Conservation (phyloP, 2,888 invertebrate genomes). For the Polia nebulosa region DNA sequence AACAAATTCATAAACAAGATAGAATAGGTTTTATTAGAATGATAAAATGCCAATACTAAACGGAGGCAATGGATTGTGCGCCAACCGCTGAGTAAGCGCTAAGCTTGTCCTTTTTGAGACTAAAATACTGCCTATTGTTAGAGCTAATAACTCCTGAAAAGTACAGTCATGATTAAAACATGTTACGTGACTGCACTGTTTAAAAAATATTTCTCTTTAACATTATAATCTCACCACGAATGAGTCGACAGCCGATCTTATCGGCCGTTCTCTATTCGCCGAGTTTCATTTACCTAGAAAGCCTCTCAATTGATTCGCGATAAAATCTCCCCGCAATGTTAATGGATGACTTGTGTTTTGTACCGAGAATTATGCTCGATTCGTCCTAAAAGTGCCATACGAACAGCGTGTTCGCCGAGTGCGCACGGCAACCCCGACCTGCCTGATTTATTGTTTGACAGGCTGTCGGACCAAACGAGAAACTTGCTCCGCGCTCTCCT, state of each 20-base stretch:
- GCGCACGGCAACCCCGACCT: constrained; percentile 63
- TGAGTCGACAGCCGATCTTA: constrained; percentile 69
- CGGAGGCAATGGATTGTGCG: constrained; percentile 6
- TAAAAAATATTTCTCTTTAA: constrained; percentile 54
- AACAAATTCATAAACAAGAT: constrained; percentile 36
- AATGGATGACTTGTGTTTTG: constrained; percentile 66
- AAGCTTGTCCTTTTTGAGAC: constrained; percentile 51
- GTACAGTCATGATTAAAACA: constrained; percentile 39
- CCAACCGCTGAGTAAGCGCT: constrained; percentile 7
- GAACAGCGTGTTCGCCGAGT: constrained; percentile 27
- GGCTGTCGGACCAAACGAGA: constrained; percentile 69
- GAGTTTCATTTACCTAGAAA: constrained; percentile 66
- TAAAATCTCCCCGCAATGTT: constrained; percentile 64
- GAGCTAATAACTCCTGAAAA: constrained; percentile 42
- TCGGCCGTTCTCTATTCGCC: constrained; percentile 56
- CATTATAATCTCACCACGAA: constrained; percentile 61
- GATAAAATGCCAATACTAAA: constrained; percentile 8
- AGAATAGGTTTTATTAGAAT: background rate
- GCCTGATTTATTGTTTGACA: constrained; percentile 74
- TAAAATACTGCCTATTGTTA: constrained; percentile 62
- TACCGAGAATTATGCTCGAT: constrained; percentile 69
- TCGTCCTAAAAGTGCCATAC: constrained; percentile 72
- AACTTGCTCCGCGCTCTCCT: constrained; percentile 74
- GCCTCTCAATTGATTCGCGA: constrained; percentile 66
- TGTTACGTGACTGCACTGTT: constrained; percentile 63